These are phyloP conservation scores for Smittia aterrima DNA, from an alignment of 2,888 invertebrate genomes.

Conservation along the genomic window DNA sequence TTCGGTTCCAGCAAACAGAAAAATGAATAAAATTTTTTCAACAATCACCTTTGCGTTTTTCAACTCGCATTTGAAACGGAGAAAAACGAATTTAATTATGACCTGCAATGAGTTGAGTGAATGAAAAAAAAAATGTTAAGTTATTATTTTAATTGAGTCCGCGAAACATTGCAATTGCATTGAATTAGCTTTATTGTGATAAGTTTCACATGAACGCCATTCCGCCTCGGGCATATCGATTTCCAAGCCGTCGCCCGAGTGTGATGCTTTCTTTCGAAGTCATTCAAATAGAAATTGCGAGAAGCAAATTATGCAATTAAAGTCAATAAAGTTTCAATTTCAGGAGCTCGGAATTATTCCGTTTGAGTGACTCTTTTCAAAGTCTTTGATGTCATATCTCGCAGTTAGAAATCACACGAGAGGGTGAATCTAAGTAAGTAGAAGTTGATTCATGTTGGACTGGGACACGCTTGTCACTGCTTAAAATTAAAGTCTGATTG, in stretches of 20 bases:
- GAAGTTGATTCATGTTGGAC: background rate
- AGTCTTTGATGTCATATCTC: background rate
- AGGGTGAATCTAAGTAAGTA: constrained; percentile 11
- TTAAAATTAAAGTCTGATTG: constrained; percentile 24
- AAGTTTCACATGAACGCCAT: constrained; percentile 4
- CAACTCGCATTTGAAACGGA: constrained; percentile 29
- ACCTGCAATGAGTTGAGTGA: background rate
- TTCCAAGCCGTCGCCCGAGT: background rate
- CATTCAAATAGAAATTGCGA: constrained; percentile 1
- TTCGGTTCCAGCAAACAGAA: background rate
- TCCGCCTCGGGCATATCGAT: constrained; percentile 24
- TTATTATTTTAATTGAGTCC: constrained; percentile 36
- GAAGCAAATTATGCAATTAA: constrained; percentile 3
- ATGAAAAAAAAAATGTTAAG: background rate
- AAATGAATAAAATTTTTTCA: background rate
- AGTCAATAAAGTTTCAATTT: constrained; percentile 38
- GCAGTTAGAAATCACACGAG: constrained; percentile 1
- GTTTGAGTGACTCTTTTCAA: constrained; percentile 30
- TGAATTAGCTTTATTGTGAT: constrained; percentile 20
- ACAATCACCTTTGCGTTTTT: constrained; percentile 31
- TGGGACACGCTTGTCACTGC: constrained; percentile 23
- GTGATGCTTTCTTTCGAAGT: background rate
- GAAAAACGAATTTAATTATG: constrained; percentile 33
- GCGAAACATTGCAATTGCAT: constrained; percentile 31
- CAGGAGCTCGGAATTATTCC: constrained; percentile 29